These are phyloP conservation scores for Hyposoter dolosus DNA, from an alignment of 2,888 invertebrate genomes.

Conservation along the genomic window DNA sequence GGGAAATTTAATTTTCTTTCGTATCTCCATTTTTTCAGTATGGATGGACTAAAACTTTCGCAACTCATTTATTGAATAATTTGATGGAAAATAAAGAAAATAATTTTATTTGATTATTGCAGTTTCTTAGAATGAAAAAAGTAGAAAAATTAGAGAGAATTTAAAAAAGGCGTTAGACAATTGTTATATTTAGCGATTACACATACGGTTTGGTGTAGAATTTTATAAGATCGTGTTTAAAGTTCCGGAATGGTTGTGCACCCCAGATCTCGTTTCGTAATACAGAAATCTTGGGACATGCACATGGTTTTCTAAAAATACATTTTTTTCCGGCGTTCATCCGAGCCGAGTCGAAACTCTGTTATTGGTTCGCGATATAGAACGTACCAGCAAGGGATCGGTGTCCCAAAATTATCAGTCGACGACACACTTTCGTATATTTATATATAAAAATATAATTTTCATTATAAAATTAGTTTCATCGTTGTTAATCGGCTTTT, in stretches of 20 bases:
- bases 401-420: not conserved
- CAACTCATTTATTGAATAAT: not conserved
- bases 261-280: conserved; percentile 47
- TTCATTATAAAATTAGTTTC: not conserved
- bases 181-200: conserved; percentile 19
- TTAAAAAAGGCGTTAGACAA: not conserved
- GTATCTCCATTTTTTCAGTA: not conserved
- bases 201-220: not conserved
- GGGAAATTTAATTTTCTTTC: not conserved
- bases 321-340: conserved; percentile 32
- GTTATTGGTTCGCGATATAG: not conserved
- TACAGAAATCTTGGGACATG: conserved; percentile 27
- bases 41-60: not conserved
- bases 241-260: conserved; percentile 5
- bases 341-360: conserved; percentile 7
- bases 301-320: conserved; percentile 60
- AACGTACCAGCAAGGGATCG: not conserved
- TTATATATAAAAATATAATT: not conserved
- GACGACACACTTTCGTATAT: conserved; percentile 23
- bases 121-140: not conserved
- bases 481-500: conserved; percentile 53
- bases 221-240: conserved; percentile 5
- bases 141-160: not conserved
- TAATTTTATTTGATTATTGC: not conserved
- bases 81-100: not conserved